These are phyloP conservation scores for Glaucidium brasilianum DNA, from an alignment of 2,113 vertebrate genomes.

Conservation along the genomic window DNA sequence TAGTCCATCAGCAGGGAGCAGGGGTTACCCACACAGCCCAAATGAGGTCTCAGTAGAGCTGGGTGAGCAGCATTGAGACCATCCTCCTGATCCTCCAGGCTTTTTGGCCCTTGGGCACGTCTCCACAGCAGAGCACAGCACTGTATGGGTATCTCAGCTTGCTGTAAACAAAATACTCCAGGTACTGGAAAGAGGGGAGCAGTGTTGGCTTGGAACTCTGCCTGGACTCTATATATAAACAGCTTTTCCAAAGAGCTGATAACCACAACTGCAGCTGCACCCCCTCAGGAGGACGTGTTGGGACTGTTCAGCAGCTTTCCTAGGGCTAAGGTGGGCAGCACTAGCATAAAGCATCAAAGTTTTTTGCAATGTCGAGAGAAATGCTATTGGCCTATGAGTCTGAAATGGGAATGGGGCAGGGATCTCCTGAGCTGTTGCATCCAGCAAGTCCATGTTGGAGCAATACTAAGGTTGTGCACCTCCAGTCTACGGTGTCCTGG, in stretches of 20 bases:
- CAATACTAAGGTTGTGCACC: background rate
- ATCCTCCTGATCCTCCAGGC: background rate
- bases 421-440: background rate
- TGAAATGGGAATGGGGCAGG: background rate
- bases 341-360: background rate
- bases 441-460: accelerated
- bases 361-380: background rate
- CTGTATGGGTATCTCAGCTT: background rate
- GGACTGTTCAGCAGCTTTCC: background rate
- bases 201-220: background rate
- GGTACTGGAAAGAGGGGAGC: background rate
- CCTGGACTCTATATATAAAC: background rate
- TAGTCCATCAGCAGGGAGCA: background rate
- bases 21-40: accelerated
- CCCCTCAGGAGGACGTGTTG: background rate
- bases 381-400: accelerated
- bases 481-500: accelerated
- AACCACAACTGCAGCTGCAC: background rate
- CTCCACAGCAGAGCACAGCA: accelerated
- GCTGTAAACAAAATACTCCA: background rate
- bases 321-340: background rate
- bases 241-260: background rate
- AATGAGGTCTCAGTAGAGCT: background rate
- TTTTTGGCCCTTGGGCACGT: background rate
- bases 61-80: background rate